phyloP scores from a whole-genome alignment of 2,113 vertebrate species.

The Poeciliopsis occidentalis region DNA sequence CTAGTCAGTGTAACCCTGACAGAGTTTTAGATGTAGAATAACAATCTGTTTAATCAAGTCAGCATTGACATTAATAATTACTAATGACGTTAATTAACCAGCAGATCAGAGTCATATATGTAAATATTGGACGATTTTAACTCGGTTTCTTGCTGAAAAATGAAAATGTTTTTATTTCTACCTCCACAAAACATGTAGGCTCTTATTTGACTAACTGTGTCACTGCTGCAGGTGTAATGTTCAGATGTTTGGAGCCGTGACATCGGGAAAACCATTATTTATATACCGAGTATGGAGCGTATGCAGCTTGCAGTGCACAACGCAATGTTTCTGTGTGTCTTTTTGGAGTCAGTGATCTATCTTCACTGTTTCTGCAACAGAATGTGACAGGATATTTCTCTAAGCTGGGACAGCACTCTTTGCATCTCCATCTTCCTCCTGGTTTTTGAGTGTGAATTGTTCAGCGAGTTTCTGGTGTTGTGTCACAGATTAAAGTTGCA shows the following conservation, averaged over 20 bases:
- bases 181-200: not conserved
- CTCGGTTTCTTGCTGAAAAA: not conserved
- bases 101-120: not conserved
- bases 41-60: too few relatives aligned
- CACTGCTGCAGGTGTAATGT: not conserved
- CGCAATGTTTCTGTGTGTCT: not conserved
- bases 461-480: not conserved
- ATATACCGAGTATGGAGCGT: not conserved
- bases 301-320: not conserved
- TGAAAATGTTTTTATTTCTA: too few relatives aligned
- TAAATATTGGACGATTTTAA: not conserved
- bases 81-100: not conserved
- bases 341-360: not conserved
- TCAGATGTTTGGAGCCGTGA: not conserved
- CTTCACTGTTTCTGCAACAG: not conserved
- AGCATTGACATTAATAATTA: not conserved
- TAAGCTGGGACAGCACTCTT: not conserved
- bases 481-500: not conserved
- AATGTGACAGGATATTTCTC: not conserved
- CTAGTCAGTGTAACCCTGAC: too few relatives aligned
- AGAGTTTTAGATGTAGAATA: too few relatives aligned
- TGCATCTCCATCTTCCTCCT: not conserved
- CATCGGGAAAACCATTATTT: not conserved
- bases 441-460: not conserved
- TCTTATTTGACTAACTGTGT: not conserved